phyloP scores from a whole-genome alignment of 2,888 invertebrate genomes.

The Pseudococcus viburni region DNA sequence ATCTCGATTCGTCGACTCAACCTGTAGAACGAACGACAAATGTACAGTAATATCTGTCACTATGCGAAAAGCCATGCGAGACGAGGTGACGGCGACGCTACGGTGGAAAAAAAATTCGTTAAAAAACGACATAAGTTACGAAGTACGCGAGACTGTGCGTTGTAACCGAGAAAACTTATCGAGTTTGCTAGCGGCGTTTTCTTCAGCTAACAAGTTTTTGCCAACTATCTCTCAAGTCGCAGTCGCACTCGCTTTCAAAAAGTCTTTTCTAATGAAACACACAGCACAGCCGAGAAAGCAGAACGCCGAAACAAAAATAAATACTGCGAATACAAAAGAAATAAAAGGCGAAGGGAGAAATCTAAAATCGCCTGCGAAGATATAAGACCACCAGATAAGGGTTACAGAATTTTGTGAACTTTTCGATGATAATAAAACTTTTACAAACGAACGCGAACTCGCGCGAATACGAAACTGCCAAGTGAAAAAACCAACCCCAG shows the following conservation, averaged over 20 bases:
- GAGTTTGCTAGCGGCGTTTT: conserved; percentile 20
- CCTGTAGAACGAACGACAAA: conserved; percentile 11
- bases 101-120: conserved; percentile 17
- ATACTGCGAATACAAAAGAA: conserved; percentile 52
- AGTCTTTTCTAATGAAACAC: conserved; percentile 32
- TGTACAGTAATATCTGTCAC: conserved; percentile 11
- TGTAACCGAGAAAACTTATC: conserved; percentile 39
- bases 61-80: background rate
- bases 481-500: conserved; percentile 13
- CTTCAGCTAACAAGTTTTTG: conserved; percentile 45
- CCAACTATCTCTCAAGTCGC: conserved; percentile 31
- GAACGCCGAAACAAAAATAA: conserved; percentile 48
- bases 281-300: conserved; percentile 3
- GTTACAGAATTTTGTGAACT: conserved; percentile 47
- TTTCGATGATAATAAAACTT: conserved; percentile 55
- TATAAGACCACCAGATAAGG: conserved; percentile 51
- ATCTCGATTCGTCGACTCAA: background rate
- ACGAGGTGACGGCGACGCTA: background rate
- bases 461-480: background rate
- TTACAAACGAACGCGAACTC: conserved; percentile 31
- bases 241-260: background rate
- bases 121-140: conserved; percentile 33
- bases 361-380: conserved; percentile 45
- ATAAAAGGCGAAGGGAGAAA: conserved; percentile 28
- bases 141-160: background rate